Conservation (phyloP, 2,888 invertebrate species). For the Ornithoptera alexandrae region DNA sequence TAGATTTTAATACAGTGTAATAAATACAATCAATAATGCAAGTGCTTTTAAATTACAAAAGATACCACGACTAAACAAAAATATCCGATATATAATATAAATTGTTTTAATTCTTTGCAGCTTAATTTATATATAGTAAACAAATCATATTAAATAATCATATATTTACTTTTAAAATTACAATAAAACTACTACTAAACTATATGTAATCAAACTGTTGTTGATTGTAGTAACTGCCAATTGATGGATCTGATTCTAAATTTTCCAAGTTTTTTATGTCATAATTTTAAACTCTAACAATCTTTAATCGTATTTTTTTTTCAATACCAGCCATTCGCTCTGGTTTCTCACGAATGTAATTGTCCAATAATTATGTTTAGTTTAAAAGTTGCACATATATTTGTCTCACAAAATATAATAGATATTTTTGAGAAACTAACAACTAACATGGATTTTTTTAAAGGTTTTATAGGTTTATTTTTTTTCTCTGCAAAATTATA, state of each 20-base stretch:
- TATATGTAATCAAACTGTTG: background rate
- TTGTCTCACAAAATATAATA: background rate
- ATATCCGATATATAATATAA: too few species aligned
- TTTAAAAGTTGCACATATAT: background rate
- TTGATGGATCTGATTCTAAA: background rate
- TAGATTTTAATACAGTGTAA: too few species aligned
- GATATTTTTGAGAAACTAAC: background rate
- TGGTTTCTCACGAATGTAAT: background rate
- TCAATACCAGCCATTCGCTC: background rate
- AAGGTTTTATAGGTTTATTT: background rate
- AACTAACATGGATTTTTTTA: background rate
- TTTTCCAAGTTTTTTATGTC: background rate
- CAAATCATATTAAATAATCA: background rate
- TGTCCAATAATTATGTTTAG: background rate
- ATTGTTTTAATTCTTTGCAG: too few species aligned
- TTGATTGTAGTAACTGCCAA: background rate
- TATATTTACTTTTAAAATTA: background rate
- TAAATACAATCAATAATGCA: too few species aligned
- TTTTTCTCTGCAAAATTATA: background rate
- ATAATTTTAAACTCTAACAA: background rate
- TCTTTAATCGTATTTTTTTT: conserved; percentile 23
- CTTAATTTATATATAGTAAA: background rate
- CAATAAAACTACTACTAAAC: background rate
- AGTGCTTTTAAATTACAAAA: too few species aligned
- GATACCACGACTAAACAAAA: too few species aligned